phyloP scores from a whole-genome alignment of 92 coral and sea anemone species.

The Hydrozoanthus gracilis region DNA sequence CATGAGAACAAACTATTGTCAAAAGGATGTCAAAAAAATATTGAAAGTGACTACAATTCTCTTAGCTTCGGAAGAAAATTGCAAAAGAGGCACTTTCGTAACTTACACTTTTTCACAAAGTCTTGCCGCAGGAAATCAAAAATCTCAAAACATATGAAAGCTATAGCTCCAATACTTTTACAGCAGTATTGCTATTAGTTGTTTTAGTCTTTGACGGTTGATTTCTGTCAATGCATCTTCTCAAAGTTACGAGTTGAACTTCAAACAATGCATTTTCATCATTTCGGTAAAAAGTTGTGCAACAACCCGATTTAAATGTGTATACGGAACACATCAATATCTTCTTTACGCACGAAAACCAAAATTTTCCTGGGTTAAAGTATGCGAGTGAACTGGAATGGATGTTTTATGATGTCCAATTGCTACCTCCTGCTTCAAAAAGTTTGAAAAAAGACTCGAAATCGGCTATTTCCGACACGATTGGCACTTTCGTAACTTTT shows the following conservation, averaged over 20 bases:
- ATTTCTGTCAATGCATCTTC: conserved; percentile 16
- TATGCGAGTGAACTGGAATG: conserved; percentile 25
- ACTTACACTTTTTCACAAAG: conserved; percentile 10
- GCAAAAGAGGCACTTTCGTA: conserved; percentile 18
- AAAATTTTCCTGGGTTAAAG: background rate
- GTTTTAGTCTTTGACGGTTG: conserved; percentile 14
- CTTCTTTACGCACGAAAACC: conserved; percentile 1
- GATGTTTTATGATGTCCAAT: conserved; percentile 4
- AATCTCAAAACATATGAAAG: background rate
- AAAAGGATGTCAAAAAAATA: background rate
- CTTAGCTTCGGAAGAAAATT: conserved; percentile 17
- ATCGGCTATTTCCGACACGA: background rate
- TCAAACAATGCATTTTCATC: conserved; percentile 6
- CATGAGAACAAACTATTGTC: conserved; percentile 13
- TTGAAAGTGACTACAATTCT: background rate
- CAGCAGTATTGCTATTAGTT: conserved; percentile 14
- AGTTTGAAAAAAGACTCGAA: background rate
- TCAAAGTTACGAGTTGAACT: conserved; percentile 15
- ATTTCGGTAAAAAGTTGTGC: conserved; percentile 14
- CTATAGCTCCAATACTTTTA: conserved; percentile 14
- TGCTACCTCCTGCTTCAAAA: conserved; percentile 1
- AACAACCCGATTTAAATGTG: conserved; percentile 16
- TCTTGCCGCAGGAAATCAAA: background rate
- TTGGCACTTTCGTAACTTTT: conserved; percentile 10
- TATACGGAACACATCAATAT: conserved; percentile 20